Base-by-base conservation (phyloP, 2,888 invertebrate genomes). In the Clitarchus hookeri region DNA sequence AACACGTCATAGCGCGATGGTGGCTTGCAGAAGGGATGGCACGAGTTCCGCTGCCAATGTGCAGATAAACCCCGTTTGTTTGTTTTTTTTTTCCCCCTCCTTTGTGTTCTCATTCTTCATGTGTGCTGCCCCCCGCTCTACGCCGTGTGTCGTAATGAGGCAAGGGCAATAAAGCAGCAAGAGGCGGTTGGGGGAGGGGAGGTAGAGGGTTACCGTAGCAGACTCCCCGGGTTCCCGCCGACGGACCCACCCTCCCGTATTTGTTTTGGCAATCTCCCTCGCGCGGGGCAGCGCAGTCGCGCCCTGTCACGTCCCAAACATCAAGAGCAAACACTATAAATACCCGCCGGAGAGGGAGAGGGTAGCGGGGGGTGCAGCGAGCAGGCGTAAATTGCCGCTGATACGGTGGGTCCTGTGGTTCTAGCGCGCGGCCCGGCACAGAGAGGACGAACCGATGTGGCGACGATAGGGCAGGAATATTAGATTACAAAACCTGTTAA, bases 381-480 rank as follows among this genome's bases (percentile, higher is more conserved):
- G 65, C 19, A 19, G 65, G n/a, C 65, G 65, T 65, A 65, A 65
- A 65, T 65, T 65, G 65, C 65, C 65, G 65, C 65, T 65, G 65
- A 65, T 65, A 65, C 16, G 16, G 48, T 16, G 48, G 48, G 48
- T 48, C 48, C 6, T 48, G 48, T 11, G 16, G 36, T 36, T 36
- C 36, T 4, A 65, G 23, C 19, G 65, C 65, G 53, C 13, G 8
- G 65, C 23, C 23, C n/a, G 23, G 13, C 65, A 23, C 13, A 16
- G 65, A 65, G 65, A 65, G 65, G 80, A 53, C 48, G 44, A 65
- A 27, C 78, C 84, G 86, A 86, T 86, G 78, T 78, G 44, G 83
- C 83, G 83, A 54, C 78, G 86, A 86, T 86, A 86, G 86, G 48
- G 86, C 86, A 86, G 86, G 86, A 82, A 82, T 82, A 82, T 82